Conservation (phyloP, 2,888 invertebrate genomes). For the Latrodectus elegans region DNA sequence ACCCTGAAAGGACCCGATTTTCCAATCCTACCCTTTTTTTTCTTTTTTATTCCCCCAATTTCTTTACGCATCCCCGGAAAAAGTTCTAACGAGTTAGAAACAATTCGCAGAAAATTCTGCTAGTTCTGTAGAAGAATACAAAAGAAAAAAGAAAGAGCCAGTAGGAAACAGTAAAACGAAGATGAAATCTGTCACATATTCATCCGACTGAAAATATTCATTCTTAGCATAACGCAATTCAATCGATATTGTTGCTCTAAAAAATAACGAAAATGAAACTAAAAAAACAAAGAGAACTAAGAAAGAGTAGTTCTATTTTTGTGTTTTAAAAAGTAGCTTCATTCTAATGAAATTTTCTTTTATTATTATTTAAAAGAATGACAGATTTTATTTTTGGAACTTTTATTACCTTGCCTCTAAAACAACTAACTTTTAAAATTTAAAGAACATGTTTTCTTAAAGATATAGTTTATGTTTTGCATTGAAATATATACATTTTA, state of each 20-base stretch:
- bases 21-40: constrained; percentile 33
- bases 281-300: neutral
- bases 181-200: constrained; percentile 53
- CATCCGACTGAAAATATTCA: constrained; percentile 44
- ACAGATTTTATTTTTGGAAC: no score
- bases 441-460: no score
- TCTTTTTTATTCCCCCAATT: constrained; percentile 6
- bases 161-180: constrained; percentile 1
- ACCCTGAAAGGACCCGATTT: constrained; percentile 63
- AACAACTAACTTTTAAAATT: no score
- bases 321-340: neutral
- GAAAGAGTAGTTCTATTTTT: neutral
- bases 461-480: no score
- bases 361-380: no score
- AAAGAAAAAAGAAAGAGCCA: constrained; percentile 3
- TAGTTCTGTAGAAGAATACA: neutral
- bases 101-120: constrained; percentile 52
- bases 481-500: no score
- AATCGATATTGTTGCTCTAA: constrained; percentile 22
- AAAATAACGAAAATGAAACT: neutral
- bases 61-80: constrained; percentile 31
- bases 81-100: constrained; percentile 67
- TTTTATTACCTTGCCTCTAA: no score
- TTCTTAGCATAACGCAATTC: constrained; percentile 33
- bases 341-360: neutral